Evolutionary conservation across 2,113 vertebrate species (phyloP), one percentile per base, ranked within the genome.

Genomic region (Dryoscopus gambensis): DNA sequence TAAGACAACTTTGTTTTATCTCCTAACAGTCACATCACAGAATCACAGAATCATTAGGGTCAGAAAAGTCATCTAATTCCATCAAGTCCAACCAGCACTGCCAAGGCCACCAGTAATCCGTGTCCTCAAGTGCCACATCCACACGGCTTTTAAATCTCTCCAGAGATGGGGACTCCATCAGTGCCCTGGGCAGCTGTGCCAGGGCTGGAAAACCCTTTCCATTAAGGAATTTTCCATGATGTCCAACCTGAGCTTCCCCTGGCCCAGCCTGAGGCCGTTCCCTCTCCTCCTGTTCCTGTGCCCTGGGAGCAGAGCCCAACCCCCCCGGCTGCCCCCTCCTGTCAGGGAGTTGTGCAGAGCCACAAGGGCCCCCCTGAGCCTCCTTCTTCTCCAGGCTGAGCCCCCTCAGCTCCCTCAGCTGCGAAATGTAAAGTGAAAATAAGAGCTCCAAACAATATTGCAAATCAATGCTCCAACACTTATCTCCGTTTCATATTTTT

Each of bases 231-330:
- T 62, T 22, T 21, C 1, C 2, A 9, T 0, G 0, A 0, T 27
- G 0, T 31, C n/a, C 28, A 12, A 0, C 3, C 19, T 22, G 3
- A 5, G 0, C 28, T 11, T 39, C 2, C 30, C 24, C 39, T 10
- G 7, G 11, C 30, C 4, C 69, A 53, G 3, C 15, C 6, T 68
- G 69, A 18, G 37, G 33, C 39, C 0, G 0, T 67, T 67, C 16
- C 52, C 46, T 46, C 77, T 53, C 4, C 11, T 60, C 60, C 53
- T 47, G 53, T 53, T 60, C 33, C 60, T 68, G 39, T 47, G 60
- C 53, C 52, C 39, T 67, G 44, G 19, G 6, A 52, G 33, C 39
- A 89, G 1, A 89, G 33, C 37, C 52, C 1, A 2, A 65, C 7
- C 18, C 35, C 14, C 19, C 19, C 0, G 1, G 23, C 33, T 65